phyloP scores from a whole-genome alignment of 2,797 vertebrate genomes.

The Helarctos malayanus region DNA sequence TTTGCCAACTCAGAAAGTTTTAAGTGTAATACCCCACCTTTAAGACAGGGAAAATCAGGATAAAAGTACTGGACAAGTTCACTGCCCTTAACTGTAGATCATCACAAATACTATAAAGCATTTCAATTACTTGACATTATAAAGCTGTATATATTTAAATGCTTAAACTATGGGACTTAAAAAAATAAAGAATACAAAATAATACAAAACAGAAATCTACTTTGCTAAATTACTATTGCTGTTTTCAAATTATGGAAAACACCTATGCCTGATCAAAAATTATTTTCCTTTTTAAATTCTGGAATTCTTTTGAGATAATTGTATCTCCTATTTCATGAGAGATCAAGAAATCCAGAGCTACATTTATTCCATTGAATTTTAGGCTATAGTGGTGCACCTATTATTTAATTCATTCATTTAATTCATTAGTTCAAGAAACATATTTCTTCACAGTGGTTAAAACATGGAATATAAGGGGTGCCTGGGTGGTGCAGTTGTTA shows the following conservation, averaged over 20 bases:
- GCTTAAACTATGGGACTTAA: not conserved
- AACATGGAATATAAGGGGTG: slow-evolving; percentile 82
- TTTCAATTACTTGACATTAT: not conserved
- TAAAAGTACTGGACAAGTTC: not conserved
- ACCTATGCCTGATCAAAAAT: not conserved
- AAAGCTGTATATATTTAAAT: slow-evolving; percentile 40
- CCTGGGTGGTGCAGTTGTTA: too few relatives aligned
- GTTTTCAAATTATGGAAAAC: not conserved
- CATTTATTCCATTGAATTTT: not conserved
- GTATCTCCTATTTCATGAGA: not conserved
- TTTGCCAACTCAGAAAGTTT: not conserved
- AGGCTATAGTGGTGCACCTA: not conserved
- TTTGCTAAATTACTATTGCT: not conserved
- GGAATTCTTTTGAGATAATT: not conserved
- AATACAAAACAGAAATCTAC: not conserved
- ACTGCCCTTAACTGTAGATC: not conserved
- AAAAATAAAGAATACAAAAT: not conserved
- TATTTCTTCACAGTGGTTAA: slow-evolving; percentile 86
- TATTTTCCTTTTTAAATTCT: not conserved
- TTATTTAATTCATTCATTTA: not conserved
- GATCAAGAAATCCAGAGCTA: not conserved
- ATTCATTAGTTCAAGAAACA: slow-evolving; percentile 47
- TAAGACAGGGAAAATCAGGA: not conserved
- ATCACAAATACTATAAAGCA: not conserved
- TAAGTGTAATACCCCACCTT: not conserved